Evolutionary conservation across 2,113 vertebrate genomes (phyloP).

Genomic region (Calonectris borealis): DNA sequence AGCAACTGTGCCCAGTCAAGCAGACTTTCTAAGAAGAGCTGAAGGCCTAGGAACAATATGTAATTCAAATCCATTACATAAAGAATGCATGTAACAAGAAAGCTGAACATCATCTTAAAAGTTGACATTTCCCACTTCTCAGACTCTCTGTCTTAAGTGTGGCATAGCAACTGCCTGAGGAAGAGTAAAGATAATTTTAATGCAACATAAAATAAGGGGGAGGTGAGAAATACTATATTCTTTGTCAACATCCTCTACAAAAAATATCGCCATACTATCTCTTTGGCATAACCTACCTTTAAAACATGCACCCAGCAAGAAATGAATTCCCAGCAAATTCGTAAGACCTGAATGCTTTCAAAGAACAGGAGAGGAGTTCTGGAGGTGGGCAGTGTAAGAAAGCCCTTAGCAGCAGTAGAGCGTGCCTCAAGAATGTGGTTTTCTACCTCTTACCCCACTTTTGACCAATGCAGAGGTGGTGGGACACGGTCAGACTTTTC

Average conservation of each 20-base stretch:
- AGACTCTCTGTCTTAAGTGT: constrained; percentile 12
- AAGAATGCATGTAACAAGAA: constrained; percentile 21
- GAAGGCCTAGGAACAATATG: not conserved
- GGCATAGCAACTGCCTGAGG: constrained; percentile 40
- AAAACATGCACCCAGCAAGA: constrained; percentile 39
- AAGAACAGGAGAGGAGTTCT: constrained; percentile 25
- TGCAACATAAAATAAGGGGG: constrained; percentile 50
- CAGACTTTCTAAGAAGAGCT: not conserved
- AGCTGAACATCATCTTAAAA: constrained; percentile 54
- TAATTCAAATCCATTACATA: constrained; percentile 39
- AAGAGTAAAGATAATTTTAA: constrained; percentile 63
- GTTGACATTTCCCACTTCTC: constrained; percentile 44
- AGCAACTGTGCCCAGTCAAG: constrained; percentile 40
- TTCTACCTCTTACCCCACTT: not conserved
- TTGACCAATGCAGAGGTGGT: not conserved
- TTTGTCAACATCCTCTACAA: constrained; percentile 36
- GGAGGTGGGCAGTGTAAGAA: not conserved
- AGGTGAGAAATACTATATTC: constrained; percentile 64
- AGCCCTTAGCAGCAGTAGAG: not conserved
- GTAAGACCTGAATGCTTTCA: not conserved
- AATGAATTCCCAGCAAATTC: not conserved
- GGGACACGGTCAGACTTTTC: not conserved
- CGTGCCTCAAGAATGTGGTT: not conserved
- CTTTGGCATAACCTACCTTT: constrained; percentile 44
- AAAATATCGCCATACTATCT: constrained; percentile 6